A percentile compares a stretch with the other conserved stretches of the same genome.
These are phyloP conservation scores for Bombycilla garrulus DNA, from an alignment of 2,113 vertebrate genomes.

Conservation along the genomic window DNA sequence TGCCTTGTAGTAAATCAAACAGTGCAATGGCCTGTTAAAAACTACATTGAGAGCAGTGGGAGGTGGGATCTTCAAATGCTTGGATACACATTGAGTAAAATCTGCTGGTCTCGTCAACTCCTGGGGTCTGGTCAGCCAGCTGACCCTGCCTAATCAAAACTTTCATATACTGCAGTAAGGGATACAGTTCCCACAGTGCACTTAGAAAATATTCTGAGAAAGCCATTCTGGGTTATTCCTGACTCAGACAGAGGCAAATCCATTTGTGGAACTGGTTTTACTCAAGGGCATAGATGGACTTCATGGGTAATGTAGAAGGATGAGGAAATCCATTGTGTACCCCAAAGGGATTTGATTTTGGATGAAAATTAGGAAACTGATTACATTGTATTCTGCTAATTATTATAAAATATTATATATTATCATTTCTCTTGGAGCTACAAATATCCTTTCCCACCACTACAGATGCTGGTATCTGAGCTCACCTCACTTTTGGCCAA, in stretches of 20 bases:
- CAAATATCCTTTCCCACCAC: not conserved
- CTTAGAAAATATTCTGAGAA: not conserved
- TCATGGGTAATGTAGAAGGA: not conserved
- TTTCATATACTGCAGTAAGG: too few relatives aligned
- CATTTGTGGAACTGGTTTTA: not conserved
- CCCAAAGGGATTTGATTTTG: not conserved
- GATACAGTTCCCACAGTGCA: not conserved
- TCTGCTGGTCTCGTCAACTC: fast-evolving
- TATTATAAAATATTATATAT: not conserved
- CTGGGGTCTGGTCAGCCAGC: not conserved
- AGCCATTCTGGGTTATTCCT: not conserved
- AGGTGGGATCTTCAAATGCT: not conserved
- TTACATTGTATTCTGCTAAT: not conserved
- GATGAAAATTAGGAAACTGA: not conserved
- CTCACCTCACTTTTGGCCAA: not conserved
- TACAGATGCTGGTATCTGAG: too few relatives aligned
- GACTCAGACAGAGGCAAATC: not conserved
- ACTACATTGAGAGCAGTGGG: not conserved
- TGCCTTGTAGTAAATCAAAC: not conserved
- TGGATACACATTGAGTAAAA: not conserved
- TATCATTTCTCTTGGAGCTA: not conserved
- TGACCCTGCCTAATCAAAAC: not conserved
- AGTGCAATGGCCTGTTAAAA: not conserved
- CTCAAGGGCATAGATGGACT: not conserved
- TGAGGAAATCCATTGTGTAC: not conserved